phyloP scores from a whole-genome alignment of 2,888 invertebrate genomes.

The Ichneumoninae sp. region DNA sequence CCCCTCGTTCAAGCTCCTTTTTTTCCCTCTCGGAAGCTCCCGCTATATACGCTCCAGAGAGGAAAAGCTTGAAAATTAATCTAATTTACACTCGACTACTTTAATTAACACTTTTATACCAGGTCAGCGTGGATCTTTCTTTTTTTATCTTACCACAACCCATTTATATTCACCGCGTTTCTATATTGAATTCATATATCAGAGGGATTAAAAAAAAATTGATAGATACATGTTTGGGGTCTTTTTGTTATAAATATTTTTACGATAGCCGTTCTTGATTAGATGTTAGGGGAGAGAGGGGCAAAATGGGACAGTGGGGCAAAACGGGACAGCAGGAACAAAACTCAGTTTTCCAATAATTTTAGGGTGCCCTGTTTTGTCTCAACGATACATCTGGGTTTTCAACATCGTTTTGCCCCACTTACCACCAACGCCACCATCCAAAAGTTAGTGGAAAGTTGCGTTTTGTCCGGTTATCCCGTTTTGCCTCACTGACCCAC shows the following conservation, averaged over 20 bases:
- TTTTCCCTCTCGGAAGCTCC: neutral
- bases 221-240: neutral
- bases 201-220: neutral
- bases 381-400: no score
- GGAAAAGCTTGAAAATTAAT: constrained; percentile 32
- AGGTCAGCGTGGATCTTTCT: neutral
- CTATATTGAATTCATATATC: neutral
- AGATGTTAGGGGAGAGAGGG: no score
- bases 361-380: no score
- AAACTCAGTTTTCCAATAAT: no score
- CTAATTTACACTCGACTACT: constrained; percentile 47
- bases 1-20: neutral
- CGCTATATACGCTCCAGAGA: constrained; percentile 11
- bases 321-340: no score
- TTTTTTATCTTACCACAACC: constrained; percentile 2
- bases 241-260: neutral
- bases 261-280: neutral
- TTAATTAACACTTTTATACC: constrained; percentile 46
- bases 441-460: no score
- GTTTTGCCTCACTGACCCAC: no score
- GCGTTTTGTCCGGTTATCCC: no score
- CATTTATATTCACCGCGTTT: constrained; percentile 1
- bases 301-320: no score
- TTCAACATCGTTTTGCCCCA: no score
- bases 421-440: no score